phyloP scores from a whole-genome alignment of 2,113 vertebrate genomes.

The Danio rerio region GRCz12tu NC_133195.1:38661501-38662000 shows the following conservation, averaged over 20 bases:
- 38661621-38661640: neutral
- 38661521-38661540: neutral
- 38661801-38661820: conserved; percentile 4
- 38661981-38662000: neutral
- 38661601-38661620: neutral
- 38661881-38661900: neutral
- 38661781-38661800: neutral
- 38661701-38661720: neutral
- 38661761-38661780: neutral
- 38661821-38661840: conserved; percentile 1
- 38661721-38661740: neutral
- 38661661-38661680: neutral
- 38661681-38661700: neutral
- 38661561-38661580: neutral
- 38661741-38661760: neutral
- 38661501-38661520: neutral
- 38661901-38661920: neutral
- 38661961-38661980: neutral
- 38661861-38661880: neutral
- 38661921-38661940: too few relatives aligned
- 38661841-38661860: neutral
- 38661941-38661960: neutral
- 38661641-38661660: neutral
- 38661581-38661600: neutral
- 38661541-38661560: neutral